Percentiles rank a stretch among this genome's conserved stretches.
phyloP scores from a whole-genome alignment of 2,797 vertebrate species.

The Phoeniculus purpureus region DNA sequence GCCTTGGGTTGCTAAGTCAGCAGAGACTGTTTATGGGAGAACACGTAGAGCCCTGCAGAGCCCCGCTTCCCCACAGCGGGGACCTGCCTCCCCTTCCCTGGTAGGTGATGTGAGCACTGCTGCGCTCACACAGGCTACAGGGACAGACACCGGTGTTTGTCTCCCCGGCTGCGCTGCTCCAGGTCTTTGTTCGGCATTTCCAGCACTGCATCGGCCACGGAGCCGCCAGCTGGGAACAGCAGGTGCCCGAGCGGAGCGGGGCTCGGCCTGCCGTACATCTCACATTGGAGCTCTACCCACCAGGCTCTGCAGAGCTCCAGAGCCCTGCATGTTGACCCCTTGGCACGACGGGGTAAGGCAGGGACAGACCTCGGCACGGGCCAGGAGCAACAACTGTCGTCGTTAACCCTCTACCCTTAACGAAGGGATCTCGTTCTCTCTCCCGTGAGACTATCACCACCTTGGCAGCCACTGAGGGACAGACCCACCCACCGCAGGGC shows the following conservation, averaged over 20 bases:
- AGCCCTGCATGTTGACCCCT: background rate
- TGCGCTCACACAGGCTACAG: too few relatives aligned
- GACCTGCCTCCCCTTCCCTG: background rate
- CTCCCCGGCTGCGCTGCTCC: background rate
- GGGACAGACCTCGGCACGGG: background rate
- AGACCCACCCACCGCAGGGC: background rate
- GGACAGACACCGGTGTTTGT: background rate
- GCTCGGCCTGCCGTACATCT: background rate
- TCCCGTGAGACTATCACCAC: background rate
- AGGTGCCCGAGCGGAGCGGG: background rate
- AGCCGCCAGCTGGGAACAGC: background rate
- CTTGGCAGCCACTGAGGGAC: background rate
- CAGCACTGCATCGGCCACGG: background rate
- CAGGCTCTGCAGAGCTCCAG: too few relatives aligned
- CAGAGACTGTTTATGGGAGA: rapidly evolving
- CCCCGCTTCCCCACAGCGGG: rapidly evolving
- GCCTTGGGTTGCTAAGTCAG: background rate
- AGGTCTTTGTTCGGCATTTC: background rate
- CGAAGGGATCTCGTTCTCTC: background rate
- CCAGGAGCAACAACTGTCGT: background rate
- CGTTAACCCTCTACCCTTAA: background rate
- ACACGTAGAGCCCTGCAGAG: background rate
- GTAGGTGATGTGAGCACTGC: rapidly evolving
- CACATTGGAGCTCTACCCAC: background rate
- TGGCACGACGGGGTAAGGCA: rapidly evolving